phyloP scores from a whole-genome alignment of 2,888 invertebrate genomes.

The Clusia tigrina region DNA sequence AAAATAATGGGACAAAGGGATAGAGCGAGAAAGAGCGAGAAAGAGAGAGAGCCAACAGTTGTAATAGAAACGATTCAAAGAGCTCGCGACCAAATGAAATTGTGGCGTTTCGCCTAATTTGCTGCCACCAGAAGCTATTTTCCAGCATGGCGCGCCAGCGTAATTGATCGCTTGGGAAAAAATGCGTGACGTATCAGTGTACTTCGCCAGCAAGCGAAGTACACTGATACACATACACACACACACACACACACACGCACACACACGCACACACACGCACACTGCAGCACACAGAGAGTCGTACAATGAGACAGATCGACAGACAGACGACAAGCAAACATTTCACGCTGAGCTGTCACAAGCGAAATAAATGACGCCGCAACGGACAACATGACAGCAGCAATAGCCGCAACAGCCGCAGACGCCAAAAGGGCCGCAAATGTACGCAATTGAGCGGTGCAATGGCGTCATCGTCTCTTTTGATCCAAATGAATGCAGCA shows the following conservation, averaged over 20 bases:
- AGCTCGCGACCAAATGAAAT: slow-evolving; percentile 40
- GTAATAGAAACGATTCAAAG: not conserved
- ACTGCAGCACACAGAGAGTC: not conserved
- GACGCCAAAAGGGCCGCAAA: slow-evolving; percentile 20
- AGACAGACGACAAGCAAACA: slow-evolving; percentile 49
- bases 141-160: slow-evolving; percentile 20
- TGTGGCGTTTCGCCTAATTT: slow-evolving; percentile 55
- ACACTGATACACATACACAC: slow-evolving; percentile 19
- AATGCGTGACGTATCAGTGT: slow-evolving; percentile 34
- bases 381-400: not conserved
- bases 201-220: too few relatives aligned
- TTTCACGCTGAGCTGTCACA: slow-evolving; percentile 63
- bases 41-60: not conserved
- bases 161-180: slow-evolving; percentile 39
- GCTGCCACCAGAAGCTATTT: slow-evolving; percentile 30
- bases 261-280: too few relatives aligned
- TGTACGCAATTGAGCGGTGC: not conserved
- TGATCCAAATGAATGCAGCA: not conserved
- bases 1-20: too few relatives aligned
- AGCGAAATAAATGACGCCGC: slow-evolving; percentile 61
- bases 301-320: too few relatives aligned
- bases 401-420: slow-evolving; percentile 15
- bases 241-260: slow-evolving; percentile 13
- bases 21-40: not conserved
- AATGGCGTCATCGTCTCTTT: not conserved